Evolutionary conservation across 2,888 invertebrate genomes (phyloP).

Genomic region (Ferrisia virgata): DNA sequence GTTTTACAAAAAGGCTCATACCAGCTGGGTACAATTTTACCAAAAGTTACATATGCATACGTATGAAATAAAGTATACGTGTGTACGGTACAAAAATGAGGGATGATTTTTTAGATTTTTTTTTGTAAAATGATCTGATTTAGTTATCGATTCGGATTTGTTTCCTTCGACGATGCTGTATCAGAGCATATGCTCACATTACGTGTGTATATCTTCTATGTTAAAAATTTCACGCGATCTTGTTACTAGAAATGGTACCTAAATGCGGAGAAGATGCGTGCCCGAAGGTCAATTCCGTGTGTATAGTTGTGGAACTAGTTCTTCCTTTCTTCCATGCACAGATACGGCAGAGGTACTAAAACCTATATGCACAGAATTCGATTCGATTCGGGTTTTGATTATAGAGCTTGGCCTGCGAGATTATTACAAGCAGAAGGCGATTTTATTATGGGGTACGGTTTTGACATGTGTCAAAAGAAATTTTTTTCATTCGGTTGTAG

Average conservation of each 20-base stretch:
- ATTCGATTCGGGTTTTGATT: slow-evolving; percentile 14
- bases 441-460: slow-evolving; percentile 22
- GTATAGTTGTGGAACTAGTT: not conserved
- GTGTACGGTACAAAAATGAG: no score
- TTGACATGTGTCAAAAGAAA: slow-evolving; percentile 23
- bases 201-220: not conserved
- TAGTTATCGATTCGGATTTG: not conserved
- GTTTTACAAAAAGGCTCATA: no score
- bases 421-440: not conserved
- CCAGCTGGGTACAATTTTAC: no score
- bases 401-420: not conserved
- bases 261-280: not conserved
- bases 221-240: not conserved
- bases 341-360: no score
- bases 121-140: not conserved
- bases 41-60: no score
- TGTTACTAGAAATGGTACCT: no score
- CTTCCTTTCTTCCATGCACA: no score
- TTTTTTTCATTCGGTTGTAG: not conserved
- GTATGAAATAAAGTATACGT: no score
- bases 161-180: not conserved
- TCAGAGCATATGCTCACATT: not conserved
- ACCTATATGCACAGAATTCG: no score
- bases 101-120: not conserved
- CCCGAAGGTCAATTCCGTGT: slow-evolving; percentile 2